Conservation (phyloP, 2,797 vertebrate genomes). For the Ceryle rudis region DNA sequence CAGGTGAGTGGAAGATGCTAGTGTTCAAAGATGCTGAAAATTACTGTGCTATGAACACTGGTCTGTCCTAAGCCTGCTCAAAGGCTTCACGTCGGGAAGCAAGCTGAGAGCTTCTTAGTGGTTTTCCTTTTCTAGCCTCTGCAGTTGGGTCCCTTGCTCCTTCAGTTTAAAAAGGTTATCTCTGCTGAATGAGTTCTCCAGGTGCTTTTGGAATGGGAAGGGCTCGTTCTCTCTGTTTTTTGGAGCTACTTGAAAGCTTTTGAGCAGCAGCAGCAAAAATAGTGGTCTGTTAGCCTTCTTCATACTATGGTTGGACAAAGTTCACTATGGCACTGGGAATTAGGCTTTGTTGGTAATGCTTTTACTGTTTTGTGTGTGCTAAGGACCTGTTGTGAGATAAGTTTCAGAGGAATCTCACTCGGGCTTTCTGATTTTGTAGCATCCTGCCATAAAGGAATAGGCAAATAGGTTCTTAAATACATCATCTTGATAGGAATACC, state of each 20-base stretch:
- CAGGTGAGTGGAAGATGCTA: too few relatives aligned
- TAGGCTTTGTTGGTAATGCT: not conserved
- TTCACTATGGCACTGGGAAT: not conserved
- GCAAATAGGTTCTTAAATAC: not conserved
- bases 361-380: fast-evolving
- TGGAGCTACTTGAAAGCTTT: not conserved
- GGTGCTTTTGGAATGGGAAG: not conserved
- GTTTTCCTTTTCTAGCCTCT: not conserved
- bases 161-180: fast-evolving
- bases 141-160: fast-evolving
- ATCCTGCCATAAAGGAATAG: not conserved
- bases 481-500: not conserved
- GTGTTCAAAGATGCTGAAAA: too few relatives aligned
- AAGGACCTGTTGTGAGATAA: not conserved
- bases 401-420: not conserved
- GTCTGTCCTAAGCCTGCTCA: too few relatives aligned
- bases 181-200: not conserved
- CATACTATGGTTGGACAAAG: not conserved
- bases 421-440: not conserved
- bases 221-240: not conserved
- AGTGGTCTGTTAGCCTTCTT: not conserved
- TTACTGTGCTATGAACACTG: too few relatives aligned
- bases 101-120: not conserved
- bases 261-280: not conserved
- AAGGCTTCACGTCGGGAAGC: not conserved